A percentile compares a stretch with the other conserved stretches of the same genome.
Evolutionary conservation across 2,888 invertebrate species (phyloP).

Genomic region (Liodrosophila aerea): DNA sequence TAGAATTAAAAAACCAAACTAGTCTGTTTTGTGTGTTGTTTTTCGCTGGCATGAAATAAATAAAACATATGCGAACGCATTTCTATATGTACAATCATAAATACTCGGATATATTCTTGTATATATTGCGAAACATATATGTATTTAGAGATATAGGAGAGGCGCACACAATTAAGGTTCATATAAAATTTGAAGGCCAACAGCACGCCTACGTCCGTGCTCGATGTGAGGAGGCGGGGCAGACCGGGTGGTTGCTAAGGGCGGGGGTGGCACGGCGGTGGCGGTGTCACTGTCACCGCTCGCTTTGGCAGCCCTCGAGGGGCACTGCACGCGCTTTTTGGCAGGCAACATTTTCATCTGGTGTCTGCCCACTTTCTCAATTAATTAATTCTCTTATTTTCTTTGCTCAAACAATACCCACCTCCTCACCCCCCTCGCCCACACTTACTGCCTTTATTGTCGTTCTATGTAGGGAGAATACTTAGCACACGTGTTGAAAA

Average conservation of each 20-base stretch:
- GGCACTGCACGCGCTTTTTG: constrained; percentile 73
- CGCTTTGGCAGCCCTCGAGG: constrained; percentile 46
- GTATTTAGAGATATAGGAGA: constrained; percentile 6
- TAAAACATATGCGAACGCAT: constrained; percentile 58
- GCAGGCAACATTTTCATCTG: constrained; percentile 69
- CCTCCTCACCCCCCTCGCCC: too few relatives aligned
- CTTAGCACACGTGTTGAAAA: constrained; percentile 62
- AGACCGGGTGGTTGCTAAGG: neutral
- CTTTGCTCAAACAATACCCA: constrained; percentile 23
- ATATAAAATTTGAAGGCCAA: constrained; percentile 69
- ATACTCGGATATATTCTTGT: constrained; percentile 23
- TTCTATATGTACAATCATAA: constrained; percentile 40
- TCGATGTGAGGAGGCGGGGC: constrained; percentile 12
- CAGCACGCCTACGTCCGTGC: constrained; percentile 33
- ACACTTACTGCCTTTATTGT: constrained; percentile 8
- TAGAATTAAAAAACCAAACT: constrained; percentile 8
- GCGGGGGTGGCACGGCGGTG: neutral
- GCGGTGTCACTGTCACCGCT: constrained; percentile 1
- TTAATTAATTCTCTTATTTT: constrained; percentile 42
- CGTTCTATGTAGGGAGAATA: constrained; percentile 11
- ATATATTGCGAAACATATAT: constrained; percentile 6
- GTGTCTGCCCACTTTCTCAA: constrained; percentile 36
- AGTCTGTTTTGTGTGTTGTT: constrained; percentile 15
- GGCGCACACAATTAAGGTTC: constrained; percentile 68
- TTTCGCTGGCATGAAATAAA: constrained; percentile 35